Percentiles rank a stretch among this genome's conserved stretches.
Conservation (phyloP, 2,888 invertebrate species). For the Lasioglossum marginatum region DNA sequence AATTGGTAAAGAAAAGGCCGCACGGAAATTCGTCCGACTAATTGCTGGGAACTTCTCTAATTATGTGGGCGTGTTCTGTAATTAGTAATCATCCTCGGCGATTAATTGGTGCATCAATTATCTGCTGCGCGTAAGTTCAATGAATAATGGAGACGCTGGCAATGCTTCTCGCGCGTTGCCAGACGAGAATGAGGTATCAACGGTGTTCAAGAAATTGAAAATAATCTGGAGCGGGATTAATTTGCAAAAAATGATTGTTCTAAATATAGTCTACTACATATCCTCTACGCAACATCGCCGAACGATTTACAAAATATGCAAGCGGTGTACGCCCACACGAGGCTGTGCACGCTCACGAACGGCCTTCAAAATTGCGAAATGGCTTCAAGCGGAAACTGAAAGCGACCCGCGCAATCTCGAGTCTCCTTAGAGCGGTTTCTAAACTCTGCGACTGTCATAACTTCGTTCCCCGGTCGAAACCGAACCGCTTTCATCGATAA, state of each 20-base stretch:
- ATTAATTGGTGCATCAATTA: conserved; percentile 25
- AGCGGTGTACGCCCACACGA: conserved; percentile 31
- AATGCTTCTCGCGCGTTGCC: neutral
- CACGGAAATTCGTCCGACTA: neutral
- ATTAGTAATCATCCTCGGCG: conserved; percentile 23
- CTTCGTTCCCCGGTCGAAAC: neutral
- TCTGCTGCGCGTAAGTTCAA: neutral
- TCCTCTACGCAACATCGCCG: neutral
- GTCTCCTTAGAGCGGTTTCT: conserved; percentile 48
- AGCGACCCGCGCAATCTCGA: conserved; percentile 54
- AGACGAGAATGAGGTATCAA: neutral
- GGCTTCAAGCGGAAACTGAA: conserved; percentile 51
- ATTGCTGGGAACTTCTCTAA: conserved; percentile 9
- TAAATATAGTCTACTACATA: neutral
- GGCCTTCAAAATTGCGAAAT: conserved; percentile 60
- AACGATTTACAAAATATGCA: conserved; percentile 40
- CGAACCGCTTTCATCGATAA: neutral
- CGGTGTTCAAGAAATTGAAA: neutral
- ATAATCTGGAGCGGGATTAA: neutral
- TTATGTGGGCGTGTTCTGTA: conserved; percentile 5
- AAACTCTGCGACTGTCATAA: conserved; percentile 28
- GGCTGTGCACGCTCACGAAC: conserved; percentile 22
- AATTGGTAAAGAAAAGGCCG: neutral
- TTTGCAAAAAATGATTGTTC: neutral
- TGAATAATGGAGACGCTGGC: conserved; percentile 9